These are phyloP conservation scores for Melipona quadrifasciata DNA, from an alignment of 1,140 invertebrate genomes.

Conservation along the genomic window DNA sequence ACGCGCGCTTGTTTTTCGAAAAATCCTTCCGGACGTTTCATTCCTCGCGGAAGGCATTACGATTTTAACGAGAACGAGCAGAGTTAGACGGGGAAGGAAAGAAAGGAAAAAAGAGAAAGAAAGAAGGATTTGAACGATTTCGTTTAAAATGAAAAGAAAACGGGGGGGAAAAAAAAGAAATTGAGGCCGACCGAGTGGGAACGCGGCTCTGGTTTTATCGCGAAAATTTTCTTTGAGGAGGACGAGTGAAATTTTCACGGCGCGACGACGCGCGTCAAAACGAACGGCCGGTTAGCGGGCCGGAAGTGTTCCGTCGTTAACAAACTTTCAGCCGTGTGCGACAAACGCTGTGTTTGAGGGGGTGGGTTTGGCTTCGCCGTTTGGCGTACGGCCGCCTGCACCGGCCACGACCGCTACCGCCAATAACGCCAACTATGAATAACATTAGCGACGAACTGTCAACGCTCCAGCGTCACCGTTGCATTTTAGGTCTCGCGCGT, in stretches of 20 bases:
- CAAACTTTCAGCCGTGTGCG: not conserved
- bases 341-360: not conserved
- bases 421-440: slow-evolving; percentile 25
- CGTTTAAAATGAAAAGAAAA: not conserved
- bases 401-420: not conserved
- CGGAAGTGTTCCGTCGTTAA: slow-evolving; percentile 23
- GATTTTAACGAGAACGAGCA: not conserved
- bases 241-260: slow-evolving; percentile 10
- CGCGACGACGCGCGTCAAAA: not conserved
- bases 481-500: slow-evolving; percentile 10
- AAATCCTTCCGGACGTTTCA: not conserved
- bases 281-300: not conserved
- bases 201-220: not conserved
- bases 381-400: no score
- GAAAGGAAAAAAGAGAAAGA: not conserved
- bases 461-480: not conserved
- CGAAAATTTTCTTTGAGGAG: not conserved
- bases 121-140: not conserved
- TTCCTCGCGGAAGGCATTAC: no score
- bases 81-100: not conserved
- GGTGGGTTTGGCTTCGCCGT: no score
- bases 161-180: not conserved
- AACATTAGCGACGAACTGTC: slow-evolving; percentile 28
- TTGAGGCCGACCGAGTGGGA: not conserved
- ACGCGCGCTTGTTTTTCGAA: not conserved